Conservation (phyloP, 2,888 invertebrate species). For the Fissipunctia ypsillon region DNA sequence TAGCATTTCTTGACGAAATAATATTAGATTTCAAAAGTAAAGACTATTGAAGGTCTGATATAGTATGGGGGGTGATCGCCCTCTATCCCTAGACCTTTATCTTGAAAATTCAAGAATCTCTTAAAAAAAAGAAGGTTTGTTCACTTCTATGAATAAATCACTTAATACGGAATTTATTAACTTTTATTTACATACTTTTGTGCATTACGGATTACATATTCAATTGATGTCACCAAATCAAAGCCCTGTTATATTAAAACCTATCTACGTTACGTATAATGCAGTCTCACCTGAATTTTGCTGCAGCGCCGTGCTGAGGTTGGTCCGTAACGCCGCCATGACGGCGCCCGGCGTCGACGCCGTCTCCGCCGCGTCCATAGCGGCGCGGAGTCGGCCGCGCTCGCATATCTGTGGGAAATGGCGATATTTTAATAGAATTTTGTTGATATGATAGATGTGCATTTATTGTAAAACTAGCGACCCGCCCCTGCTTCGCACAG, state of each 20-base stretch:
- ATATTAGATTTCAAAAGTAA: not conserved
- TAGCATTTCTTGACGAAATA: not conserved
- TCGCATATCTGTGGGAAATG: constrained; percentile 78
- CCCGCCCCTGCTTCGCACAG: not conserved
- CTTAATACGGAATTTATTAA: too few species aligned
- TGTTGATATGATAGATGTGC: not conserved
- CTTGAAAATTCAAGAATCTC: too few species aligned
- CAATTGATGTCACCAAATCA: not conserved
- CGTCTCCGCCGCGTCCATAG: constrained; percentile 81
- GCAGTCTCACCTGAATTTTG: constrained; percentile 92
- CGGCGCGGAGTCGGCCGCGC: constrained; percentile 83
- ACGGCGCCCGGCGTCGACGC: constrained; percentile 81
- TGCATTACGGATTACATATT: too few species aligned
- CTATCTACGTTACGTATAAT: constrained; percentile 35
- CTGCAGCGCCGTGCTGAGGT: constrained; percentile 92
- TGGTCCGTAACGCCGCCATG: constrained; percentile 90
- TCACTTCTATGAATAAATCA: too few species aligned
- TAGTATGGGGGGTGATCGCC: too few species aligned
- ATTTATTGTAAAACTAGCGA: not conserved
- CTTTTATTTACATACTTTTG: too few species aligned
- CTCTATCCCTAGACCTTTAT: too few species aligned
- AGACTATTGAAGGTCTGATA: not conserved
- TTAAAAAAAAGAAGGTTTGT: too few species aligned
- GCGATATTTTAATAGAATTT: not conserved
- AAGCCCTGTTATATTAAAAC: not conserved